Percentiles rank a stretch among this genome's conserved stretches.
These are phyloP conservation scores for Caiman crocodilus DNA, from an alignment of 2,797 vertebrate genomes.

Conservation along the genomic window DNA sequence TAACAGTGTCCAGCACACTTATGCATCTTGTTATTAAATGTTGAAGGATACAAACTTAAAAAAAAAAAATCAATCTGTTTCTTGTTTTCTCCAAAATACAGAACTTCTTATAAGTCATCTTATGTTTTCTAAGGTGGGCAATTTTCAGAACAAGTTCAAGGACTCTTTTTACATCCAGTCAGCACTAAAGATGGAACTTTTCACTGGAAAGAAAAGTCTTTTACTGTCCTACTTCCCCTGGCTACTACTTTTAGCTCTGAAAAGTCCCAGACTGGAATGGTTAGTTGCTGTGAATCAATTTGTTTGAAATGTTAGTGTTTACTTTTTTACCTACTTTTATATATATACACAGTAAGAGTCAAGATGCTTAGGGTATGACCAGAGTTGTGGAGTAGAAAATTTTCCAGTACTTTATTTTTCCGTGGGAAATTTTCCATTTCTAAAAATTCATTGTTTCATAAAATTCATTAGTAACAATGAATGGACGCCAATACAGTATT, in stretches of 20 bases:
- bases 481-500: too few relatives aligned
- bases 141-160: background rate
- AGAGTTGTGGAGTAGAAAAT: too few relatives aligned
- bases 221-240: background rate
- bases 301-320: background rate
- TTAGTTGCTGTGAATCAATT: background rate
- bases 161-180: accelerated
- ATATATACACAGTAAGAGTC: background rate
- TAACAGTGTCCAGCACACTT: background rate
- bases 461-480: too few relatives aligned
- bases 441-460: too few relatives aligned
- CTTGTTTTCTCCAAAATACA: background rate
- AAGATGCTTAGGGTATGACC: background rate
- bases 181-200: background rate
- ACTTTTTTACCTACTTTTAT: background rate
- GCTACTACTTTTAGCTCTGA: background rate
- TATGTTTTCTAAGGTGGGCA: background rate
- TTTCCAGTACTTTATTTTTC: too few relatives aligned
- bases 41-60: background rate
- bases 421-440: too few relatives aligned
- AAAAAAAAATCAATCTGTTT: background rate
- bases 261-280: background rate
- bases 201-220: background rate
- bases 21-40: background rate
- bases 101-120: background rate